Base-by-base conservation (phyloP, 2,113 vertebrate genomes). In the Alouatta palliata region DNA sequence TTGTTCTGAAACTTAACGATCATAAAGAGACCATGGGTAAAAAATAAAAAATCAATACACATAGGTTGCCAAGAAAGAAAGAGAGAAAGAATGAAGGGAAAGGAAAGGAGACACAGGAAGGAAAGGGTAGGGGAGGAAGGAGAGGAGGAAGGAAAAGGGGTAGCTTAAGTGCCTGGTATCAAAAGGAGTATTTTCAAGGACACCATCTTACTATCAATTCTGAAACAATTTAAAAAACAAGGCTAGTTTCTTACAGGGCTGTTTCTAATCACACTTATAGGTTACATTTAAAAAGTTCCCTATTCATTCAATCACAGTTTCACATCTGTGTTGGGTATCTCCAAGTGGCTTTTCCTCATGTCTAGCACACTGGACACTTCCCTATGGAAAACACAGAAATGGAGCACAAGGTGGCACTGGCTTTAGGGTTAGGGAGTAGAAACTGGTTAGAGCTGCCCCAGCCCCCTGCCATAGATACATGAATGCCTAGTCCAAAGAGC, bases 1-100 rank as follows among this genome's bases (percentile, higher is more conserved):
- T 61, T 66, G 45, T 90, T 94, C 52, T 76, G n/a, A 89, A 91
- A 86, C 19, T 68, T 32, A 66, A 58, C 17, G 27, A 88, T 87
- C 56, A 21, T 11, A 43, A 76, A 64, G 73, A 70, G 14, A 32
- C 17, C 40, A 2, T 10, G 13, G 12, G 3, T 25, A 35, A 93
- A 64, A 30, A 14, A 3, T 2, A 92, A 61, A 84, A 64, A 32
- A 32, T 64, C 61, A 64, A 32, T 64, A 64, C 61, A 35, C 4
- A 0, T 76, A 61, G 17, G 10, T 66, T 88, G 75, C 14, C 47
- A 61, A 66, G 73, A n/a, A 54, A 12, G 10, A 8, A 21, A 49
- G 7, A 17, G 40, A 3, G 11, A 43, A 73, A 12, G 21, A 61
- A 61, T 27, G 8, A 40, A 71, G 19, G 47, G 40, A 30, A 32